Evolutionary conservation across 2,888 invertebrate species (phyloP).

Genomic region (Homarus gammarus): DNA sequence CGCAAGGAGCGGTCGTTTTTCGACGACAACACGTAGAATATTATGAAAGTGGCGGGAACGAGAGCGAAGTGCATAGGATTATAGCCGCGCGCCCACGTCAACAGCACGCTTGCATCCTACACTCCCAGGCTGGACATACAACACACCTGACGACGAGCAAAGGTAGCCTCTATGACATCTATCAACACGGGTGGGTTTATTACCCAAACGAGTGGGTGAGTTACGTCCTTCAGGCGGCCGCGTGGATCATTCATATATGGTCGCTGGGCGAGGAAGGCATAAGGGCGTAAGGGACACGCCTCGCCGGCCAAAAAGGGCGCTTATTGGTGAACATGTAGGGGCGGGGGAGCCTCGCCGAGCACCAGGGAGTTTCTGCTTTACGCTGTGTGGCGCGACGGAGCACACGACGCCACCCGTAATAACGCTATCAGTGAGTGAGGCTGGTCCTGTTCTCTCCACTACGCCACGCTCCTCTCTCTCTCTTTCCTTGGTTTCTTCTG

Average conservation of each 20-base stretch:
- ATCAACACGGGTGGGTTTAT: not conserved
- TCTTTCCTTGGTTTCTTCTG: not conserved
- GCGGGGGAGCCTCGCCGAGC: not conserved
- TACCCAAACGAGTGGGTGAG: not conserved
- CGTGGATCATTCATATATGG: conserved; percentile 48
- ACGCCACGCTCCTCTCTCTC: not conserved
- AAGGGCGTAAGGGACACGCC: conserved; percentile 31
- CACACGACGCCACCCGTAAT: conserved; percentile 27
- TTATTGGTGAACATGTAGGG: conserved; percentile 14
- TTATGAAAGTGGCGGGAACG: conserved; percentile 20
- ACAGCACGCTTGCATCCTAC: conserved; percentile 40
- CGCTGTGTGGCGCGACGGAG: not conserved
- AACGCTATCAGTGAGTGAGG: conserved; percentile 32
- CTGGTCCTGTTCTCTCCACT: not conserved
- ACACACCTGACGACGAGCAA: not conserved
- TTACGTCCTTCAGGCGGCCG: conserved; percentile 4
- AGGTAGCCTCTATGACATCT: conserved; percentile 2
- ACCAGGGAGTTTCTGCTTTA: conserved; percentile 1
- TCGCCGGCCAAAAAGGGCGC: conserved; percentile 8
- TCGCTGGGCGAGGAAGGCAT: conserved; percentile 43
- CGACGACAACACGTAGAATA: not conserved
- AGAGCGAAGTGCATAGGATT: conserved; percentile 51
- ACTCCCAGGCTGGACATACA: not conserved
- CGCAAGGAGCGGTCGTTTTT: not conserved
- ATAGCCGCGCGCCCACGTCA: conserved; percentile 30